Evolutionary conservation across 2,888 invertebrate species (phyloP).

Genomic region (Amblyteles armatorius): DNA sequence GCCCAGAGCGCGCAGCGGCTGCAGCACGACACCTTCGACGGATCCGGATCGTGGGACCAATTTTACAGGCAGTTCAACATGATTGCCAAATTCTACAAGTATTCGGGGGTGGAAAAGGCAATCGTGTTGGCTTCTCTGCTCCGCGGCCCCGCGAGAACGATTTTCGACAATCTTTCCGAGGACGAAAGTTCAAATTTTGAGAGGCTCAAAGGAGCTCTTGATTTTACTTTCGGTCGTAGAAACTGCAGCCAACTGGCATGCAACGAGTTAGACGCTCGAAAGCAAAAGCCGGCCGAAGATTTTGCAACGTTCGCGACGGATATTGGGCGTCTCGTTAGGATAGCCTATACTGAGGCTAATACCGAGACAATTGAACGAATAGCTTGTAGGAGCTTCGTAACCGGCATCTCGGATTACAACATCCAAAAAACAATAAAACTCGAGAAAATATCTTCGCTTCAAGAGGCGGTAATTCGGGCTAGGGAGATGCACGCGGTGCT

Average conservation of each 20-base stretch:
- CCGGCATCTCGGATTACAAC: constrained; percentile 1
- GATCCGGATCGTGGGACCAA: constrained; percentile 1
- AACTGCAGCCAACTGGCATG: not conserved
- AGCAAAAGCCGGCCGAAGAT: constrained; percentile 23
- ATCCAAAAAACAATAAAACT: constrained; percentile 3
- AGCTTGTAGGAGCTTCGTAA: constrained; percentile 13
- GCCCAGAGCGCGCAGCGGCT: too few species aligned
- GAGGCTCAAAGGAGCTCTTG: constrained; percentile 23
- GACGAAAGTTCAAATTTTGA: constrained; percentile 1
- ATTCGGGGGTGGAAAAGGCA: constrained; percentile 7
- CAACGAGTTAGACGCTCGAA: constrained; percentile 17
- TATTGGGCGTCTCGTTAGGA: not conserved
- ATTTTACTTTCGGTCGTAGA: constrained; percentile 4
- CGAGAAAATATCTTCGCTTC: constrained; percentile 14
- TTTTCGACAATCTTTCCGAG: not conserved
- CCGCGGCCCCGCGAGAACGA: too few species aligned
- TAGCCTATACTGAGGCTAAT: constrained; percentile 13
- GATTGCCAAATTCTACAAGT: constrained; percentile 14
- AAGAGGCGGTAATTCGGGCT: constrained; percentile 2
- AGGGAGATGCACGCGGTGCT: constrained; percentile 8
- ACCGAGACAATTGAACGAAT: not conserved
- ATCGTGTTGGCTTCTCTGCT: not conserved
- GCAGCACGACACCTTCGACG: not conserved
- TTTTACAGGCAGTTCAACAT: constrained; percentile 16
- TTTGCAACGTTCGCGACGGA: constrained; percentile 12